Base-by-base conservation (phyloP, 2,888 invertebrate genomes). In the Rhagonycha fulva region DNA sequence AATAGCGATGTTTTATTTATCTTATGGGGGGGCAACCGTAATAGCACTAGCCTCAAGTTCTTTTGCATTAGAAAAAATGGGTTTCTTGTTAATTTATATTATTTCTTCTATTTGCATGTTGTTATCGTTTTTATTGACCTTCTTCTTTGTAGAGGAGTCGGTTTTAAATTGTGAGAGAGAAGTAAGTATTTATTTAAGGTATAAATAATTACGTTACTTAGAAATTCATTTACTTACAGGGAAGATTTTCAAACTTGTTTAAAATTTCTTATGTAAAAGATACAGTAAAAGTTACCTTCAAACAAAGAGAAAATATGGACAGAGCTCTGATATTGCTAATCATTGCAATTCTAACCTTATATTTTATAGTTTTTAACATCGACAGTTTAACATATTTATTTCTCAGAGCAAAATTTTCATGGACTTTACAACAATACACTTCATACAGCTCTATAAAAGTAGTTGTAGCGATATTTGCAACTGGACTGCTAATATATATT, bases 391-490 rank as follows among this genome's bases (percentile, higher is more conserved):
- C 90, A 68, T 94, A 91, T 83, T 82, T 93, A 80, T 94, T 93
- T 81, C 86, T 91, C 5, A 89, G 92, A 77, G 89, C 90, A 47
- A 91, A 91, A 82, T 90, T 95, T 62, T 88, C 90, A 23, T 94
- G 94, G 94, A 89, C 91, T 14, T 87, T 93, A 28, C 87, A 89
- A 70, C 88, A 92, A 30, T 94, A 89, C 81, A 93, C 92, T 0
- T 86, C 88, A 47, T 94, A 89, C 83, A 89, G 89, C 14, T 91
- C 91, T 1, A 84, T 88, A 0, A 87, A 86, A 69, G 89, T 90
- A 2, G 79, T 90, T 0, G 85, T 91, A 32, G 87, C 89, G 0
- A 90, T 92, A 78, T 30, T 90, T 11, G 93, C 93, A 0, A 89
- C 91, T 0, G 85, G 92, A 75, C 32, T 91, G 11, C 92, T 92